Conservation (phyloP, 2,888 invertebrate species). For the Pilophorus perplexus region DNA sequence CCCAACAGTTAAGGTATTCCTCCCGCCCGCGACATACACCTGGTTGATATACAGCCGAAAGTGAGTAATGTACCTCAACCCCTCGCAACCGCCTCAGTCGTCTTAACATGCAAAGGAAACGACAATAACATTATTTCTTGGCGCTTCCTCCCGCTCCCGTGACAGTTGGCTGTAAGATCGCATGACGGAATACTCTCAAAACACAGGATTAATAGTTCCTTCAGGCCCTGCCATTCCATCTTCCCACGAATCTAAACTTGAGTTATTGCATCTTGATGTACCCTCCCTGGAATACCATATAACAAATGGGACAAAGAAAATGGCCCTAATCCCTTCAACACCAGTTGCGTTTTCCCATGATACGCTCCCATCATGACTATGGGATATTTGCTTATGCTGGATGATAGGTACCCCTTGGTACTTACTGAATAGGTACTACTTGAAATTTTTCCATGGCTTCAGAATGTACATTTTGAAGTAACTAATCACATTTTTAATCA, state of each 20-base stretch:
- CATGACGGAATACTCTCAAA: conserved; percentile 37
- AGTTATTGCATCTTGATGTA: conserved; percentile 21
- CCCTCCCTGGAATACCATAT: background rate
- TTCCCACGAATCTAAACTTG: conserved; percentile 21
- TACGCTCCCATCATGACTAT: too few relatives aligned
- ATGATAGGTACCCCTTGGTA: too few relatives aligned
- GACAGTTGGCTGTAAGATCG: conserved; percentile 35
- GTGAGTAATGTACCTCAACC: conserved; percentile 33
- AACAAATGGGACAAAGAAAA: conserved; percentile 21
- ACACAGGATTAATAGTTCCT: conserved; percentile 34
- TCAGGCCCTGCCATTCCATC: conserved; percentile 1
- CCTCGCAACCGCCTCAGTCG: background rate
- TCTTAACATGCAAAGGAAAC: conserved; percentile 37
- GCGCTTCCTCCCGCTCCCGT: conserved; percentile 17
- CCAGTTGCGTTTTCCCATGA: conserved; percentile 18
- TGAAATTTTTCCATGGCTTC: too few relatives aligned
- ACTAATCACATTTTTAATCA: too few relatives aligned
- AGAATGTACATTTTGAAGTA: too few relatives aligned
- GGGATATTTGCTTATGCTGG: too few relatives aligned
- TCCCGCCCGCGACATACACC: conserved; percentile 24
- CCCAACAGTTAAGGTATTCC: conserved; percentile 34
- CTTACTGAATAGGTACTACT: too few relatives aligned
- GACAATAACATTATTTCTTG: conserved; percentile 38
- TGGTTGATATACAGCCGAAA: conserved; percentile 35
- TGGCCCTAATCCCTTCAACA: too few relatives aligned